A percentile compares a stretch with the other conserved stretches of the same genome.
phyloP scores from a whole-genome alignment of 2,797 vertebrate genomes.

The Monodelphis domestica region DNA sequence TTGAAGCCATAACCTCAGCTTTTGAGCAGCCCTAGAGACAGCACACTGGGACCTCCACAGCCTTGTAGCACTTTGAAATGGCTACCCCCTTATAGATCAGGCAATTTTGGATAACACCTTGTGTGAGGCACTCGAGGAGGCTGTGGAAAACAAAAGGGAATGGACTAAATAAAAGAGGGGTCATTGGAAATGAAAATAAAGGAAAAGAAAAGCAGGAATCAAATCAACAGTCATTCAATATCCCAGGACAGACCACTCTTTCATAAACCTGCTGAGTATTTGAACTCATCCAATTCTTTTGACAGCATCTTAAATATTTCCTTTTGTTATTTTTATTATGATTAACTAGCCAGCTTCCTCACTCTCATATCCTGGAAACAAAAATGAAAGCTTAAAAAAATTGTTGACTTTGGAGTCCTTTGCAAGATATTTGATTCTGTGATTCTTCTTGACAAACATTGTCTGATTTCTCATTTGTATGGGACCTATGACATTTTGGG shows the following conservation, averaged over 20 bases:
- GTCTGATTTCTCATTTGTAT: not conserved
- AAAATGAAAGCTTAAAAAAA: not conserved
- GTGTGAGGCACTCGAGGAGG: not conserved
- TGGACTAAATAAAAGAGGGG: not conserved
- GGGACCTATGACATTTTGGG: not conserved
- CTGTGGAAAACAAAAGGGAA: not conserved
- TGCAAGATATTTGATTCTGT: not conserved
- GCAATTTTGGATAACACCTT: not conserved
- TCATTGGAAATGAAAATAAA: not conserved
- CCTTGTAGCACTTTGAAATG: not conserved
- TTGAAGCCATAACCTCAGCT: not conserved
- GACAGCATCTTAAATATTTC: not conserved
- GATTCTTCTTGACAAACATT: not conserved
- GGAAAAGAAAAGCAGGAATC: not conserved
- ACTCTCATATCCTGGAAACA: not conserved
- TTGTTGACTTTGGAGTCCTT: not conserved
- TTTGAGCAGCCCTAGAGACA: not conserved
- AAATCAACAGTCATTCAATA: not conserved
- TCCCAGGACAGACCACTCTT: not conserved
- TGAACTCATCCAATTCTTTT: not conserved
- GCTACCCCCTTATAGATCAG: not conserved
- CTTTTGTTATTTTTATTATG: not conserved
- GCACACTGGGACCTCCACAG: not conserved
- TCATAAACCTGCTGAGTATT: not conserved
- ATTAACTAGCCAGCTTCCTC: not conserved